Percentiles rank a stretch among this genome's conserved stretches.
Evolutionary conservation across 1,140 invertebrate genomes (phyloP).

Genomic region (Helicoverpa armigera): DNA sequence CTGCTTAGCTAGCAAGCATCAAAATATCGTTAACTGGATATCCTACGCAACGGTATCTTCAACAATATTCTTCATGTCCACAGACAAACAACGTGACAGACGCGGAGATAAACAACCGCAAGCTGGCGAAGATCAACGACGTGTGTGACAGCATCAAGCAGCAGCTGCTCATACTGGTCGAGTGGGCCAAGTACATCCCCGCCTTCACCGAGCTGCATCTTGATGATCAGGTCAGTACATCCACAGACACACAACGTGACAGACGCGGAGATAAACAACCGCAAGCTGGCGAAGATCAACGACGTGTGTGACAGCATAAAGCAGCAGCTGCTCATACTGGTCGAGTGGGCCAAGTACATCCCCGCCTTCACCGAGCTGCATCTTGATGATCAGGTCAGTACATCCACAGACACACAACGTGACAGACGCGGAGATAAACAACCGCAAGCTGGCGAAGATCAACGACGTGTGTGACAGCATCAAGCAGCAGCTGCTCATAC

Average conservation of each 20-base stretch:
- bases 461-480: conserved; percentile 99
- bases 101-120: conserved; percentile 92
- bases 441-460: conserved; percentile 95
- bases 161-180: conserved; percentile 97
- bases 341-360: conserved; percentile 99
- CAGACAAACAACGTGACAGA: conserved; percentile 86
- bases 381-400: conserved; percentile 94
- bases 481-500: conserved; percentile 97
- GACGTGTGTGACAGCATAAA: conserved; percentile 99
- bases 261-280: conserved; percentile 92
- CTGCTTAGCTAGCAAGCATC: too few species aligned
- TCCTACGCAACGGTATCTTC: neutral
- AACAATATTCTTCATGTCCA: neutral
- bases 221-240: conserved; percentile 93
- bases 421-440: conserved; percentile 91
- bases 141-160: conserved; percentile 99
- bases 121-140: conserved; percentile 96
- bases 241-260: conserved; percentile 77
- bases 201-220: conserved; percentile 97
- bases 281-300: conserved; percentile 96
- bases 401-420: conserved; percentile 74
- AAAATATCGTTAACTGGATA: neutral
- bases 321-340: conserved; percentile 97
- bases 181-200: conserved; percentile 99
- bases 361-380: conserved; percentile 98